phyloP scores from a whole-genome alignment of 2,113 vertebrate genomes.

The Pangasianodon hypophthalmus region DNA sequence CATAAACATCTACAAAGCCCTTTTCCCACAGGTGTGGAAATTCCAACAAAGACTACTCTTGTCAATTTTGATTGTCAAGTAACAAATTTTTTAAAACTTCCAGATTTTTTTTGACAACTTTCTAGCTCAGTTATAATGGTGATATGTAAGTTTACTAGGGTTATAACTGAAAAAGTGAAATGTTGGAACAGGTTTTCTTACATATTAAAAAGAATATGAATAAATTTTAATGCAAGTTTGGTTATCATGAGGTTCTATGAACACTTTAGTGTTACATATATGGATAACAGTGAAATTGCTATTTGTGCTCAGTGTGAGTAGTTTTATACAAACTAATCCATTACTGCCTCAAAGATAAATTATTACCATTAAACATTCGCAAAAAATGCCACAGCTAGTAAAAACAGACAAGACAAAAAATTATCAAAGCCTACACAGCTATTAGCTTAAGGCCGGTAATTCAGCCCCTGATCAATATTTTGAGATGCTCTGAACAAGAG shows the following conservation, averaged over 20 bases:
- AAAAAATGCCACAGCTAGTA: conserved; percentile 7
- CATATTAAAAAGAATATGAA: neutral
- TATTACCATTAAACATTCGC: conserved; percentile 24
- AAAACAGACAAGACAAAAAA: conserved; percentile 30
- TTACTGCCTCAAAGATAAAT: conserved; percentile 4
- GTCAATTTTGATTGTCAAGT: neutral
- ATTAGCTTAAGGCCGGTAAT: conserved; percentile 20
- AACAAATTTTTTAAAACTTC: neutral
- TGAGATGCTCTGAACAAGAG: conserved; percentile 12
- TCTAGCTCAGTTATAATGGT: neutral
- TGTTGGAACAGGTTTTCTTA: neutral
- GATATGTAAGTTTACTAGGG: neutral
- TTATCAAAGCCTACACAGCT: neutral
- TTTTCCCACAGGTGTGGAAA: neutral
- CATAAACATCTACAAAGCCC: neutral
- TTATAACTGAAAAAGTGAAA: neutral
- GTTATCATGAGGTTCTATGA: neutral
- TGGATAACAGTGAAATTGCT: neutral
- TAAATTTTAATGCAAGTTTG: neutral
- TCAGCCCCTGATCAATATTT: conserved; percentile 40
- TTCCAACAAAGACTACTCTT: neutral
- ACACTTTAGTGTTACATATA: neutral
- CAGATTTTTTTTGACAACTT: neutral
- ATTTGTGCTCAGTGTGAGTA: neutral
- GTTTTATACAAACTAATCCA: neutral